Evolutionary conservation across 2,797 vertebrate genomes (phyloP).

Genomic region (Rallus crepitans): DNA sequence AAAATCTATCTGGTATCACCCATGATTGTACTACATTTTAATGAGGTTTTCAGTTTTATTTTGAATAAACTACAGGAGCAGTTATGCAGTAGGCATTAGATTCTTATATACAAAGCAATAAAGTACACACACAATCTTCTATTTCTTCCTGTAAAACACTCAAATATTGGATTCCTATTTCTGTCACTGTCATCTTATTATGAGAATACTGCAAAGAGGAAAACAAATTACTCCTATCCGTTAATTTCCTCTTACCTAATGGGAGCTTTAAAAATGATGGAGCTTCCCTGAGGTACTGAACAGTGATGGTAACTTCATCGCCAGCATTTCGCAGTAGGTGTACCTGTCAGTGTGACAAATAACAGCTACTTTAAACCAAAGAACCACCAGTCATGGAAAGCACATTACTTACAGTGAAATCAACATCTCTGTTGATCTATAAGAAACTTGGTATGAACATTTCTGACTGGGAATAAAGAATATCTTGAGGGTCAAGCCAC

Average conservation of each 20-base stretch:
- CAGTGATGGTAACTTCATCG: constrained; percentile 93
- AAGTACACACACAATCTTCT: neutral
- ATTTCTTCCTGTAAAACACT: neutral
- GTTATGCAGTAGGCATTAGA: neutral
- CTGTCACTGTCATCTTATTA: neutral
- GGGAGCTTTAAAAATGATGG: constrained; percentile 96
- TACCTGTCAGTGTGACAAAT: constrained; percentile 84
- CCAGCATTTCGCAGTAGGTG: constrained; percentile 93
- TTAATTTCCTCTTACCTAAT: constrained; percentile 84
- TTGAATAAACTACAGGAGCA: neutral
- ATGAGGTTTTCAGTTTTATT: neutral
- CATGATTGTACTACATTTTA: neutral
- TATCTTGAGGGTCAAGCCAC: neutral
- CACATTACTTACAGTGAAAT: constrained; percentile 23
- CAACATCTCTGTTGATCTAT: neutral
- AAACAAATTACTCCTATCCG: neutral
- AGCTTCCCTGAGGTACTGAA: constrained; percentile 93
- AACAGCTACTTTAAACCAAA: constrained; percentile 55
- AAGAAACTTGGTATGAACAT: neutral
- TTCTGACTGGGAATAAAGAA: constrained; percentile 5
- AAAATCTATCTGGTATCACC: neutral
- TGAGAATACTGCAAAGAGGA: neutral
- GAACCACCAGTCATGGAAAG: neutral
- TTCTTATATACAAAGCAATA: neutral
- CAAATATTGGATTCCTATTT: neutral